Evolutionary conservation across 2,888 invertebrate species (phyloP), one percentile per base, ranked within the genome.

Genomic region (Yponomeuta cagnagella): DNA sequence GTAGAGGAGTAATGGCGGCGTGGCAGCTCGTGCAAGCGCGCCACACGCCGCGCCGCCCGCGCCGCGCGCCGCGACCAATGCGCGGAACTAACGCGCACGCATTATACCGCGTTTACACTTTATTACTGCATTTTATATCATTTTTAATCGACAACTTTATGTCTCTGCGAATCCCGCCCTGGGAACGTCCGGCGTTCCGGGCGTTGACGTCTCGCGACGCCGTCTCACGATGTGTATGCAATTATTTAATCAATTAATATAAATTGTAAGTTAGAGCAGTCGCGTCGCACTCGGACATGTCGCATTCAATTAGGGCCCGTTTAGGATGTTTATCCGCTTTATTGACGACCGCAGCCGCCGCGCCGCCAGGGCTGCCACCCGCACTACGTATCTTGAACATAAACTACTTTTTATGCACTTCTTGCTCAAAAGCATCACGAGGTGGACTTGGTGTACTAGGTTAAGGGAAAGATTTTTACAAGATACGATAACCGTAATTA

Each of bases 61-160:
- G 75, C 84, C 80, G 81, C 79, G 75, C 77, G 86, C 85, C 73
- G 43, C 79, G 85, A 83, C 86, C 82, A 85, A 86, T 87, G 80
- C 80, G 82, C 80, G 83, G 80, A 81, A 81, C 84, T 75, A 84
- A 84, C 77, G 78, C 78, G 76, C 76, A 73, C 76, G 77, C 76
- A 77, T 76, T 76, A 76, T 63, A 73, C 76, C 76, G 74, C 78
- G 77, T 77, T 77, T n/a, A 37, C 68, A 70, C 70, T 66, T 67
- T 58, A 71, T 64, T 70, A 69, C 69, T 67, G 67, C 64, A 48
- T 33, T 65, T 48, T 63, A 65, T 64, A 15, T 23, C 70, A 43
- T 43, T 58, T 63, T 63, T 37, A 63, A 63, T 70, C 65, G 64
- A 63, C 48, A 65, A 64, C 64, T 65, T 63, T 48, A 70, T 70